Conservation (phyloP, 1,140 invertebrate genomes). For the Brachionus angularis region DNA sequence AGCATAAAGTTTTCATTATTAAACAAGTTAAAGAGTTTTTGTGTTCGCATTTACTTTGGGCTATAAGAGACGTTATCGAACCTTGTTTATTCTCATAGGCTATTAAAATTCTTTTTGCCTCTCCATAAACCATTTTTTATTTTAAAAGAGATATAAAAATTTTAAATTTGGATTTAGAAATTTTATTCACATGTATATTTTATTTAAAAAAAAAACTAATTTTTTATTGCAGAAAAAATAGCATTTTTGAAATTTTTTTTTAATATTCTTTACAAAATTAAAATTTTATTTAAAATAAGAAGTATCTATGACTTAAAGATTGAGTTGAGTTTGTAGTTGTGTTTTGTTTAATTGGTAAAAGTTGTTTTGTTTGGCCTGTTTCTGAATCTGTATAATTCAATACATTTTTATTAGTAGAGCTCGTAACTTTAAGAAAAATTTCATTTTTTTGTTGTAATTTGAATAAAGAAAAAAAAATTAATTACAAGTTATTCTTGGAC, state of each 20-base stretch:
- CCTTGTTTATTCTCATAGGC: conserved; percentile 41
- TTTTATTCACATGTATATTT: not conserved
- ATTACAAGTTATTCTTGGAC: conserved; percentile 35
- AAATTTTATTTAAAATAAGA: conserved; percentile 25
- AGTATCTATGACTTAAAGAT: conserved; percentile 17
- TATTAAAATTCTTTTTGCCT: conserved; percentile 34
- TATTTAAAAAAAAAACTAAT: not conserved
- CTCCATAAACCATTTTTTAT: conserved; percentile 34
- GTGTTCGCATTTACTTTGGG: conserved; percentile 19
- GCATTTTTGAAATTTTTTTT: not conserved
- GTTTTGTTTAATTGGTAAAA: conserved; percentile 12
- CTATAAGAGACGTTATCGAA: conserved; percentile 34
- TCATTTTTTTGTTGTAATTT: not conserved
- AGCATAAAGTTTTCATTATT: conserved; percentile 26
- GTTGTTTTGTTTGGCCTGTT: conserved; percentile 14
- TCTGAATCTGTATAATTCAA: conserved; percentile 21
- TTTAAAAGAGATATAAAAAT: not conserved
- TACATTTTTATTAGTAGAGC: not conserved
- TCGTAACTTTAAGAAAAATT: not conserved
- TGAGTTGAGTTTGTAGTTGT: not conserved
- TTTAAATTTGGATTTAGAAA: not conserved
- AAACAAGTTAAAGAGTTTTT: conserved; percentile 39
- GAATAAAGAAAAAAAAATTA: not conserved
- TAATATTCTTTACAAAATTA: not conserved
- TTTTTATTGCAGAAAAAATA: not conserved